Conservation (phyloP, 2,797 vertebrate genomes). For the Poeciliopsis presidionis region DNA sequence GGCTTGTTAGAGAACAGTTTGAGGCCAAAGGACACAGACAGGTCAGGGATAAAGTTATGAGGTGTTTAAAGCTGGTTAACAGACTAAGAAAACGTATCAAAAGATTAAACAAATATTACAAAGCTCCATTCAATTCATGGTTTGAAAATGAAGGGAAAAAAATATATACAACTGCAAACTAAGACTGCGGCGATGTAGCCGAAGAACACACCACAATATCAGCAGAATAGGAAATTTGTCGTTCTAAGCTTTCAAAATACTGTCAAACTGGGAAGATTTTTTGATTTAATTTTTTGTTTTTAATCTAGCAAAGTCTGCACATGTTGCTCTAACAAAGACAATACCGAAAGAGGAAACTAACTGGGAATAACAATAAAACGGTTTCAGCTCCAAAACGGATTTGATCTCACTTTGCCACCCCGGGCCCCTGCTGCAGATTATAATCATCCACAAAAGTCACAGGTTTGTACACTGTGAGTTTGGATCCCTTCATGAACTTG, state of each 20-base stretch:
- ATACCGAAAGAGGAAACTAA: neutral
- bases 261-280: neutral
- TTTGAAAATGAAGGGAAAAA: neutral
- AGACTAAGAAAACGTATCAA: neutral
- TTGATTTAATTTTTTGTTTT: too few species aligned
- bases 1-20: neutral
- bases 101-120: too few species aligned
- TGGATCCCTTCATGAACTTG: neutral
- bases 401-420: neutral
- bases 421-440: neutral
- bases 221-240: too few species aligned
- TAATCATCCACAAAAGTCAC: neutral
- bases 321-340: neutral
- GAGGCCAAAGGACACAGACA: neutral
- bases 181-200: too few species aligned
- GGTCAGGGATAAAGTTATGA: neutral
- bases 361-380: neutral
- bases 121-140: too few species aligned
- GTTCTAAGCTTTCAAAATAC: too few species aligned
- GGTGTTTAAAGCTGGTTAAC: neutral
- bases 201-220: too few species aligned
- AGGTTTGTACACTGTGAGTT: neutral
- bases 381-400: neutral
- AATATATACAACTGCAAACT: neutral
- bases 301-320: neutral